Percentiles rank a stretch among this genome's conserved stretches.
Evolutionary conservation across 2,113 vertebrate genomes (phyloP).

Genomic region (Pyxicephalus adspersus): DNA sequence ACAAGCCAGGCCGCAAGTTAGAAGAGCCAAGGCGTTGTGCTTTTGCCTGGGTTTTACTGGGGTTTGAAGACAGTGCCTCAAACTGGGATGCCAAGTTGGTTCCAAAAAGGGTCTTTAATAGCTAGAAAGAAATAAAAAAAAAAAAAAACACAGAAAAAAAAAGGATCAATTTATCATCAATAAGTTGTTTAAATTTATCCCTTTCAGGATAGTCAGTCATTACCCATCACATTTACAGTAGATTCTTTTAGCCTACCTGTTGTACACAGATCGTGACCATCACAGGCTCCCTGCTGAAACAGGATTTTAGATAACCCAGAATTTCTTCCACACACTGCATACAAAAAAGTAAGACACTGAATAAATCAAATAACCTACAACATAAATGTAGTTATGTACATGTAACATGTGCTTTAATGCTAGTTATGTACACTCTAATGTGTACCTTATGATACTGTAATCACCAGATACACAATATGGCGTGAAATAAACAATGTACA

Average conservation of each 20-base stretch:
- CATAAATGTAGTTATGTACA: no score
- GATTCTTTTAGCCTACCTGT: constrained; percentile 76
- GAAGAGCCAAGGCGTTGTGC: constrained; percentile 92
- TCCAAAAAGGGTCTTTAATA: constrained; percentile 94
- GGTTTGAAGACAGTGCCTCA: constrained; percentile 82
- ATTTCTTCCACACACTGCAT: constrained; percentile 94
- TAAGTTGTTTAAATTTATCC: not conserved
- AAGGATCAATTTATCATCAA: not conserved
- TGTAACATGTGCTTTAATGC: no score
- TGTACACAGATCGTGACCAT: constrained; percentile 97
- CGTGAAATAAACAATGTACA: no score
- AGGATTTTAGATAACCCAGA: constrained; percentile 91
- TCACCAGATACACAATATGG: no score
- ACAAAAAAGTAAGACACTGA: not conserved
- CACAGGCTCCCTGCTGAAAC: constrained; percentile 92
- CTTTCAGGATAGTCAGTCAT: not conserved
- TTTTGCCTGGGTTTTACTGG: constrained; percentile 86
- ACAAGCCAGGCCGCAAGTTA: constrained; percentile 87
- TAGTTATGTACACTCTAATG: no score
- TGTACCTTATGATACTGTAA: no score
- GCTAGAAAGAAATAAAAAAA: constrained; percentile 64
- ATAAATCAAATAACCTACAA: no score
- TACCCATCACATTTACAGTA: not conserved
- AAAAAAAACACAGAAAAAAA: not conserved
- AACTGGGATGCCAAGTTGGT: constrained; percentile 95